Evolutionary conservation across 2,797 vertebrate genomes (phyloP).

Genomic region (Chromobotia macracanthus): DNA sequence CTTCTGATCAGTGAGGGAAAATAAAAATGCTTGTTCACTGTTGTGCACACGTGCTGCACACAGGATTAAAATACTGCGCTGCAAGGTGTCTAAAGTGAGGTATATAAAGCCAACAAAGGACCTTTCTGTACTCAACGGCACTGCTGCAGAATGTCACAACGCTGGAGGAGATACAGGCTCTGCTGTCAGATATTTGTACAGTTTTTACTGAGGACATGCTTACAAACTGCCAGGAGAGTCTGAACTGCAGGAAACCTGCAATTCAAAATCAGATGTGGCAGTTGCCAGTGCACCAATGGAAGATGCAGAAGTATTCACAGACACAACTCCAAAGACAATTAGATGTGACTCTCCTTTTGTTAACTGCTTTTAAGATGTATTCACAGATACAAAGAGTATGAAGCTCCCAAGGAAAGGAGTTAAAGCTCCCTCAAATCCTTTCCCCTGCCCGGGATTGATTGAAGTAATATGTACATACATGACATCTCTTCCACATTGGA

Average conservation of each 20-base stretch:
- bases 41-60: too few relatives aligned
- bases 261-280: slow-evolving; percentile 9
- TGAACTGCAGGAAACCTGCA: slow-evolving; percentile 3
- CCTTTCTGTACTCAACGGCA: background rate
- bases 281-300: background rate
- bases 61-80: background rate
- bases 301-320: background rate
- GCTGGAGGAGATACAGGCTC: too few relatives aligned
- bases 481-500: slow-evolving; percentile 2
- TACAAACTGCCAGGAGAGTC: background rate
- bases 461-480: too few relatives aligned
- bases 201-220: slow-evolving; percentile 1
- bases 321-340: background rate
- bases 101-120: background rate
- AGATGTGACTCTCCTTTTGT: background rate
- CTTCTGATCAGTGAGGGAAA: background rate
- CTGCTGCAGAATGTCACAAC: too few relatives aligned
- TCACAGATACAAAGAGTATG: background rate
- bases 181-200: background rate
- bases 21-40: slow-evolving; percentile 1
- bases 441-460: background rate
- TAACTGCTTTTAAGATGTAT: background rate
- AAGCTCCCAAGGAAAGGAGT: background rate
- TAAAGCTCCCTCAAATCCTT: background rate
- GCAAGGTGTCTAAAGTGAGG: background rate